Evolutionary conservation across 2,888 invertebrate genomes (phyloP), one percentile per base, ranked within the genome.

Genomic region (Epirrhoe alternata): DNA sequence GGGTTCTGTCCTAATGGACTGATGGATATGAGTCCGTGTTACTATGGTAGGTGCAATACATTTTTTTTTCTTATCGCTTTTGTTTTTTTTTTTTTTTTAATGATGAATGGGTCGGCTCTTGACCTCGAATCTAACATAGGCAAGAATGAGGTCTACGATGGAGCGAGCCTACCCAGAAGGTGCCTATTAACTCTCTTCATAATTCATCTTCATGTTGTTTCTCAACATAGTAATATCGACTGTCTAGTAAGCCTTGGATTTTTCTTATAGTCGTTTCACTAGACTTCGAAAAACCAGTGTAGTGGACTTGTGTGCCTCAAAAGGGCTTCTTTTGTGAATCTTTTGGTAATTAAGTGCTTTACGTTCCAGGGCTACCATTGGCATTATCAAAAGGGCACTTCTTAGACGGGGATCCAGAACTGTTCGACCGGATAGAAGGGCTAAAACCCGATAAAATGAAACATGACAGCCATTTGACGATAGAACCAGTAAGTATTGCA

Each of bases 11-110:
- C 76, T 30, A 59, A 63, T 10, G 76, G 96, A 74, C 95, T 94
- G 74, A 96, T 96, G 81, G 95, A 95, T 76, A 86, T 96, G 12
- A 94, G 95, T 0, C 94, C 95, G 0, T 97, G 97, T 79, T 96
- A 95, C 76, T 96, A 95, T 83, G 95, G 96, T 96, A 79, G 93
- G 74, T 61, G n/a, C n/a, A n/a, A n/a, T n/a, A n/a, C n/a, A n/a
- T n/a, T n/a, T n/a, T n/a, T n/a, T n/a, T n/a, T n/a, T n/a, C n/a
- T n/a, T n/a, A n/a, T n/a, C n/a, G n/a, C n/a, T n/a, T n/a, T n/a
- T n/a, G n/a, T n/a, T n/a, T n/a, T n/a, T n/a, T n/a, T n/a, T n/a
- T n/a, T n/a, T n/a, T n/a, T n/a, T n/a, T n/a, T n/a, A n/a, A n/a
- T n/a, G n/a, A n/a, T n/a, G n/a, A n/a, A n/a, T n/a, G n/a, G n/a